Percentiles rank a stretch among this genome's conserved stretches.
Conservation (phyloP, 2,113 vertebrate species). For the Gadus macrocephalus region DNA sequence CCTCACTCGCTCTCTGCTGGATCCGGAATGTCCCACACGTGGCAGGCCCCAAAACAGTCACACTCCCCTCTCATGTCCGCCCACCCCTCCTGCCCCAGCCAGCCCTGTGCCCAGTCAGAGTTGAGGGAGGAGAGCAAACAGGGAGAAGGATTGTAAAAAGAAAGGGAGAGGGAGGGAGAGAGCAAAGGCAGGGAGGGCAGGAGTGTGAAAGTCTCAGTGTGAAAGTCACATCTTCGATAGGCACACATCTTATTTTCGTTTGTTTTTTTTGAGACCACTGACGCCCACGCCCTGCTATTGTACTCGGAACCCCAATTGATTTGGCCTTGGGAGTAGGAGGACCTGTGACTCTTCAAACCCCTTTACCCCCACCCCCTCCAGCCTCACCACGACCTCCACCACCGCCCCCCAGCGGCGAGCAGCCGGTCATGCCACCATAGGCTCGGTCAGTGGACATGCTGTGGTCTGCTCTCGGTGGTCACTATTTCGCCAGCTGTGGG, state of each 20-base stretch:
- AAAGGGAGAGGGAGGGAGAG: conserved; percentile 28
- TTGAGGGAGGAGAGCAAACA: neutral
- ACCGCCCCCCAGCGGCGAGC: too few species aligned
- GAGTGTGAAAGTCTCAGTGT: neutral
- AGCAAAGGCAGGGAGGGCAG: neutral
- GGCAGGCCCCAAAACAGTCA: conserved; percentile 65
- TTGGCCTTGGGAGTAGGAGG: neutral
- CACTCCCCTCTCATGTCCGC: conserved; percentile 43
- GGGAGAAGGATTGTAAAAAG: conserved; percentile 19
- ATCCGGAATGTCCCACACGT: conserved; percentile 75
- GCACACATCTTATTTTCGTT: neutral
- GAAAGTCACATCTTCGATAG: neutral
- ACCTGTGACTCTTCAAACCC: too few species aligned
- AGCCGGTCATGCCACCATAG: neutral
- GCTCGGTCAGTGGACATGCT: neutral
- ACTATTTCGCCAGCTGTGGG: conserved; percentile 25
- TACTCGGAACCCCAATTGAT: too few species aligned
- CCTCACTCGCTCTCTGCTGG: conserved; percentile 34
- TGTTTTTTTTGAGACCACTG: neutral
- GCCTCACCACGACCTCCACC: too few species aligned
- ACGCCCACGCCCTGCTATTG: too few species aligned
- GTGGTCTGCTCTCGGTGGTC: neutral
- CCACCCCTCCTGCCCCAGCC: neutral
- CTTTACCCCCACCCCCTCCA: too few species aligned
- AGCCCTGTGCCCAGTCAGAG: conserved; percentile 32